These are phyloP conservation scores for Melanotaenia maccullochi DNA, from an alignment of 2,797 vertebrate genomes.

Conservation along the genomic window DNA sequence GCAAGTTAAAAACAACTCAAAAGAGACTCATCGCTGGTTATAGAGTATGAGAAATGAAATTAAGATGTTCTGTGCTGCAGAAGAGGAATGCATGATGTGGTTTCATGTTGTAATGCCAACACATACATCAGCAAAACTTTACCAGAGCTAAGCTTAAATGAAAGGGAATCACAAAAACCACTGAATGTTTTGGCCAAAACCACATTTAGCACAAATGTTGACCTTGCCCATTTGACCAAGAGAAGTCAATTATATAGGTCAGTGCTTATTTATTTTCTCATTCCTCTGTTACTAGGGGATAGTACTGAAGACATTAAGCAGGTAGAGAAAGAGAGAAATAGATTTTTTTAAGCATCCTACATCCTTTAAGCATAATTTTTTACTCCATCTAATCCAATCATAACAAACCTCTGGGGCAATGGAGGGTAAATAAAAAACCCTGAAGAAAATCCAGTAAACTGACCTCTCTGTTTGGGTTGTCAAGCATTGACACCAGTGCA, in stretches of 20 bases:
- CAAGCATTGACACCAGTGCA: conserved; percentile 90
- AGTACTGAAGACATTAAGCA: conserved; percentile 4
- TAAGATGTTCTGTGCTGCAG: conserved; percentile 40
- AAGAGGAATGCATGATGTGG: conserved; percentile 62
- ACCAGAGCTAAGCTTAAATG: conserved; percentile 56
- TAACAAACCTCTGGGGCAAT: conserved; percentile 2
- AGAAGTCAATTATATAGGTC: conserved; percentile 21
- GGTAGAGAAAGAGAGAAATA: neutral
- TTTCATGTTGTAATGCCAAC: conserved; percentile 51
- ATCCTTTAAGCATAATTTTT: neutral
- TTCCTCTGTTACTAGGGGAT: conserved; percentile 19
- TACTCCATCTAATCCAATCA: too few relatives aligned
- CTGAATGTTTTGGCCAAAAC: conserved; percentile 21
- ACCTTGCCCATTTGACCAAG: conserved; percentile 16
- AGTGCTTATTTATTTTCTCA: conserved; percentile 34
- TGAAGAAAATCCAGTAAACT: conserved; percentile 27
- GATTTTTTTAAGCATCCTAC: too few relatives aligned
- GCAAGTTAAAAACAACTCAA: conserved; percentile 19
- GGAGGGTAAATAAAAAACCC: conserved; percentile 7
- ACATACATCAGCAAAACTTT: conserved; percentile 58
- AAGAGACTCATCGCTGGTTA: conserved; percentile 30
- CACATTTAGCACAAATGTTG: conserved; percentile 52
- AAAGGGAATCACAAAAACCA: conserved; percentile 53
- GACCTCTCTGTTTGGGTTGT: conserved; percentile 94
- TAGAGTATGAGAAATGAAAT: conserved; percentile 58